Conservation (phyloP, 2,797 vertebrate genomes). For the Pseudochaenichthys georgianus region DNA sequence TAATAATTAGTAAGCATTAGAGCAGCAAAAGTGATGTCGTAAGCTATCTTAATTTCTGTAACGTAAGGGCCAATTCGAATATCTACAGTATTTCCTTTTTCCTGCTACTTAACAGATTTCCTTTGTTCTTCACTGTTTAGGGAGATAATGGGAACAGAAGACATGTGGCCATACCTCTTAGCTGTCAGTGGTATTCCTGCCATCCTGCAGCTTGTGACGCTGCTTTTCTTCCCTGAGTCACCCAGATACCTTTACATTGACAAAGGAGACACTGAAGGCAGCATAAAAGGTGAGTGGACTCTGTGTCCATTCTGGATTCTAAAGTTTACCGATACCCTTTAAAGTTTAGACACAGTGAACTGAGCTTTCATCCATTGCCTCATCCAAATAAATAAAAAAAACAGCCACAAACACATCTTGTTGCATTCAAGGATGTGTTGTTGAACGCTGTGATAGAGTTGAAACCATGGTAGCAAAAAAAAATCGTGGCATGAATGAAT, state of each 20-base stretch:
- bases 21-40: neutral
- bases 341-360: neutral
- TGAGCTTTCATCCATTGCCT: neutral
- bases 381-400: too few species aligned
- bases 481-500: neutral
- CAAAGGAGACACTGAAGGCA: conserved; percentile 81
- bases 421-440: too few species aligned
- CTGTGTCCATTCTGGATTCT: neutral
- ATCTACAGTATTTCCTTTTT: too few species aligned
- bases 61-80: neutral
- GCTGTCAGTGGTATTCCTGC: conserved; percentile 77
- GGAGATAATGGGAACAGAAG: conserved; percentile 83
- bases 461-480: neutral
- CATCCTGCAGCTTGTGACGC: conserved; percentile 78
- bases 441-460: neutral
- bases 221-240: conserved; percentile 86
- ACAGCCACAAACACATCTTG: too few species aligned
- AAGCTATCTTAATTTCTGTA: neutral
- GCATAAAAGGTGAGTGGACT: conserved; percentile 75
- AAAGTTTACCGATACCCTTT: neutral
- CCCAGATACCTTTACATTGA: conserved; percentile 87
- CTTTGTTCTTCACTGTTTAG: conserved; percentile 55
- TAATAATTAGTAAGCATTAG: neutral
- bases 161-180: conserved; percentile 85
- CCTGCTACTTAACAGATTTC: neutral